Evolutionary conservation across 2,113 vertebrate species (phyloP).

Genomic region (Oncorhynchus tshawytscha): DNA sequence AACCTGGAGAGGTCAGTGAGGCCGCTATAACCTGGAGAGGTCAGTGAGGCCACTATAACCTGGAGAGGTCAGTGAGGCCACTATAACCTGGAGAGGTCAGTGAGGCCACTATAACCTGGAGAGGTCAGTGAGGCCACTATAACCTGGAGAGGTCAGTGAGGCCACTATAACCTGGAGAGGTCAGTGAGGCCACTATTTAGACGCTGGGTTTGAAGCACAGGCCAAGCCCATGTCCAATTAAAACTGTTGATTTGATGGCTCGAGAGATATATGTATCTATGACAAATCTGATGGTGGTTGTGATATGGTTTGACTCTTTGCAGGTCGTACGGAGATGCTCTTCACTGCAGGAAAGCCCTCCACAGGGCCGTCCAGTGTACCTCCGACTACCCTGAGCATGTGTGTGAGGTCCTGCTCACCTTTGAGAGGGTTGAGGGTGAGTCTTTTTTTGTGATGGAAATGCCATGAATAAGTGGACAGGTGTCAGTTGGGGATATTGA

Average conservation of each 20-base stretch:
- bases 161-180: too few relatives aligned
- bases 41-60: too few relatives aligned
- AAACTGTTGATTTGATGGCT: too few relatives aligned
- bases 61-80: too few relatives aligned
- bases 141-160: too few relatives aligned
- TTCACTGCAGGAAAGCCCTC: slow-evolving; percentile 92
- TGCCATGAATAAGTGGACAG: not conserved
- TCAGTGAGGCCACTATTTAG: not conserved
- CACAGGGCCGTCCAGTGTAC: slow-evolving; percentile 95
- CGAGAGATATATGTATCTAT: too few relatives aligned
- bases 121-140: too few relatives aligned
- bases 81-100: not conserved
- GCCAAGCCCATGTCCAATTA: too few relatives aligned
- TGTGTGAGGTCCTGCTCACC: slow-evolving; percentile 91
- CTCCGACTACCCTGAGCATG: slow-evolving; percentile 93
- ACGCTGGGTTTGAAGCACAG: too few relatives aligned
- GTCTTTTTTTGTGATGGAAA: slow-evolving; percentile 8
- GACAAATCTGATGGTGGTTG: too few relatives aligned
- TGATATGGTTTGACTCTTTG: not conserved
- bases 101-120: slow-evolving; percentile 39
- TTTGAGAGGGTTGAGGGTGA: slow-evolving; percentile 95
- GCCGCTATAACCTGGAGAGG: too few relatives aligned
- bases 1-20: too few relatives aligned
- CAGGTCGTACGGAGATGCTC: slow-evolving; percentile 86
- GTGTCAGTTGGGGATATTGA: not conserved